Evolutionary conservation across 2,888 invertebrate genomes (phyloP).

Genomic region (Brachynemurus nebulosus): DNA sequence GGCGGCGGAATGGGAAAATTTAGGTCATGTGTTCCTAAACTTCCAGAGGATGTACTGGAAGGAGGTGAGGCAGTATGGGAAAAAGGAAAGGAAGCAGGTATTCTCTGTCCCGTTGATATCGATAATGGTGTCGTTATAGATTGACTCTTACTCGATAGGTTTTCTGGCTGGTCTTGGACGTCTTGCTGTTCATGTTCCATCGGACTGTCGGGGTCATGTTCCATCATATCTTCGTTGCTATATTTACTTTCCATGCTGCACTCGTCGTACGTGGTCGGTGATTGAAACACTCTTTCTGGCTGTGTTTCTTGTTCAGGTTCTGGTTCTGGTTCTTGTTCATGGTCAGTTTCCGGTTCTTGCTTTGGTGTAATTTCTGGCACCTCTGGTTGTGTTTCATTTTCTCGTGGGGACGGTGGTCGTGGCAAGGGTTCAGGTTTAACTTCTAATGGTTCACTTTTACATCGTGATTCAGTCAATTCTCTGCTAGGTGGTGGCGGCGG

Average conservation of each 20-base stretch:
- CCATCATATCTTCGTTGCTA: constrained; percentile 50
- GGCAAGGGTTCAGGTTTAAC: background rate
- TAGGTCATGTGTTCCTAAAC: constrained; percentile 34
- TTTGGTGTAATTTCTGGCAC: constrained; percentile 44
- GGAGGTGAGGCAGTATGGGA: constrained; percentile 44
- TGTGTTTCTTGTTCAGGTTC: constrained; percentile 20
- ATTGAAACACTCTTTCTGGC: constrained; percentile 4
- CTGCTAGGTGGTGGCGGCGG: constrained; percentile 26
- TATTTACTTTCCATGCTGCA: constrained; percentile 68
- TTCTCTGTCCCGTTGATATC: constrained; percentile 50
- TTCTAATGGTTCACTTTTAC: constrained; percentile 9
- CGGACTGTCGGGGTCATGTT: constrained; percentile 41
- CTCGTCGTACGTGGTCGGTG: constrained; percentile 56
- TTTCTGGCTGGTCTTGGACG: constrained; percentile 65
- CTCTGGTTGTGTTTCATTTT: constrained; percentile 16
- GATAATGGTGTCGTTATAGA: constrained; percentile 49
- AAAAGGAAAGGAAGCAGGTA: constrained; percentile 48
- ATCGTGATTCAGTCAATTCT: constrained; percentile 15
- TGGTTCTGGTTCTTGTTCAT: constrained; percentile 45
- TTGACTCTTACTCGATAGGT: constrained; percentile 56
- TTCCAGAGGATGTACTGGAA: constrained; percentile 52
- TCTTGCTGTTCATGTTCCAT: constrained; percentile 46
- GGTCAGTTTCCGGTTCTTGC: constrained; percentile 49
- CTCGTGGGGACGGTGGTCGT: constrained; percentile 8
- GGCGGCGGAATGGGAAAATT: constrained; percentile 35